Base-by-base conservation (phyloP, 2,888 invertebrate genomes). In the Oasisia sp. region DNA sequence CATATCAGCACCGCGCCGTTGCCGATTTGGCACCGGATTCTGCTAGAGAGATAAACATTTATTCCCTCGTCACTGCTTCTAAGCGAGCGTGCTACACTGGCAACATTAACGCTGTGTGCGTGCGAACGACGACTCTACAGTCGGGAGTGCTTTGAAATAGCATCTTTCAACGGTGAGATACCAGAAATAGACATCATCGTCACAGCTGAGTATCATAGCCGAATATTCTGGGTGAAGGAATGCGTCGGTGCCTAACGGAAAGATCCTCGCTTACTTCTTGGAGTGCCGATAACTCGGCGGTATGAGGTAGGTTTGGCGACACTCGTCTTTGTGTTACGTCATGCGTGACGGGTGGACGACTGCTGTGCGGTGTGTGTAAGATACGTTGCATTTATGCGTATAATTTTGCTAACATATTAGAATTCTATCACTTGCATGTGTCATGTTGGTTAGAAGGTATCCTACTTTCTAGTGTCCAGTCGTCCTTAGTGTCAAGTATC, bases 181-280 rank as follows among this genome's bases (percentile, higher is more conserved):
- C 27, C 74, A 74, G n/a, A 27, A 74, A 74, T 74, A 74, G 74
- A n/a, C n/a, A 74, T 74, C 19, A 74, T 8, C 74, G 27, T 8
- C 74, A 74, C 74, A 74, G 74, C 74, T 74, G 74, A 74, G 27
- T 74, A 74, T 27, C 74, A 19, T 5, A 74, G 74, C 27, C 7
- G 74, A 2, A 74, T 74, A 74, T 74, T 74, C 74, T 74, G 74
- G 74, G 74, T 74, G 74, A 74, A 74, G 74, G n/a, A 74, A 74
- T 74, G 74, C 74, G 74, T 27, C 74, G 27, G 19, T 7, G 74
- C 74, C 8, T n/a, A 74, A 74, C 74, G 74, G 74, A 27, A 74
- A 74, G 19, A 27, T 74, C 74, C 27, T 74, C 27, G 74, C 4
- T 56, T 74, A 74, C 19, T 7, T 74, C 74, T 74, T 74, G 74